phyloP scores from a whole-genome alignment of 2,113 vertebrate species.

The Zosterops pallidus region DNA sequence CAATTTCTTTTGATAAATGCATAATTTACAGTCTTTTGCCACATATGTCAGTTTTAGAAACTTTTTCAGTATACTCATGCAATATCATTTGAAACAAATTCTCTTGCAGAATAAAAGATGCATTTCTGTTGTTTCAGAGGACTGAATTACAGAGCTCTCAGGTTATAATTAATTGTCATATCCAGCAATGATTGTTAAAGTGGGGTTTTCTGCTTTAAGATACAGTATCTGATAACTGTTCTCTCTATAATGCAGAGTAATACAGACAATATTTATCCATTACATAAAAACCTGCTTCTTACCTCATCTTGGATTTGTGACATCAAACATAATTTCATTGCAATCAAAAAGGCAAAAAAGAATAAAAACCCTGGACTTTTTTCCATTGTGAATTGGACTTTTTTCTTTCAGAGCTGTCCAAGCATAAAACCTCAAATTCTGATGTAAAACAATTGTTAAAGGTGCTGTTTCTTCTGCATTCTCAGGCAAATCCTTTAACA shows the following conservation, averaged over 20 bases:
- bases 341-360: slow-evolving; percentile 2
- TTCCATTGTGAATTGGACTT: slow-evolving; percentile 31
- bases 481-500: not conserved
- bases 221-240: not conserved
- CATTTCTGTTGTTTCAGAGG: not conserved
- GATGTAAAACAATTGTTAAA: not conserved
- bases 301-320: slow-evolving; percentile 55
- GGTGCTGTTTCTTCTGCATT: slow-evolving; percentile 29
- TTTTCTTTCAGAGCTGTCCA: not conserved
- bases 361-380: not conserved
- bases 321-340: not conserved
- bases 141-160: not conserved
- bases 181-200: not conserved
- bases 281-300: slow-evolving; percentile 43
- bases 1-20: not conserved
- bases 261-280: not conserved
- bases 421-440: not conserved
- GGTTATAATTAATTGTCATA: not conserved
- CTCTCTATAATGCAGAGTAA: not conserved
- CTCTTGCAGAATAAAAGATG: not conserved
- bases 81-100: not conserved
- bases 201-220: not conserved
- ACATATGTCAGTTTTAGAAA: not conserved
- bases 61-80: not conserved
- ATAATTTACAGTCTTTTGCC: not conserved